Conservation (phyloP, 1,140 invertebrate genomes). For the Paralvinella palmiformis region DNA sequence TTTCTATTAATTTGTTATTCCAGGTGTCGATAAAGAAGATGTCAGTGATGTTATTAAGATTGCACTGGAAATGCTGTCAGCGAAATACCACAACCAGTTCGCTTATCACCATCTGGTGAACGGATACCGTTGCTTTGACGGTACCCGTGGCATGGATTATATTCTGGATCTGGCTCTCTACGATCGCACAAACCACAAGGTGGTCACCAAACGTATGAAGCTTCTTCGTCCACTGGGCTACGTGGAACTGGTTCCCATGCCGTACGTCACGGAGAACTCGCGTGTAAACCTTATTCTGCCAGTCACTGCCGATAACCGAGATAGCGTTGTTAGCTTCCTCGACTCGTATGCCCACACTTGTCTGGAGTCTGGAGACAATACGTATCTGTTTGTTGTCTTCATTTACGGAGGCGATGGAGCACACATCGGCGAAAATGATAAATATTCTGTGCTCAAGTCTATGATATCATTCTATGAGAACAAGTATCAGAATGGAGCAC, state of each 20-base stretch:
- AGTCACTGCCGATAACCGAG: constrained; percentile 54
- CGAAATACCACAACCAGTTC: constrained; percentile 53
- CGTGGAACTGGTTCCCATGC: constrained; percentile 76
- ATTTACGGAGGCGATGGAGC: constrained; percentile 34
- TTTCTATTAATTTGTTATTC: constrained; percentile 15
- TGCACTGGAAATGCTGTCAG: constrained; percentile 55
- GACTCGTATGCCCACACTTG: constrained; percentile 64
- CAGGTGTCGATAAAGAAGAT: constrained; percentile 60
- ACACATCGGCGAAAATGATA: constrained; percentile 31
- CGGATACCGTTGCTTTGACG: constrained; percentile 79
- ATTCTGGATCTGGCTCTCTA: constrained; percentile 66
- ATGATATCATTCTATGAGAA: constrained; percentile 54
- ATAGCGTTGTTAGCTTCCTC: constrained; percentile 60
- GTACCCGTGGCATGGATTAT: constrained; percentile 82
- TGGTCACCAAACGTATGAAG: constrained; percentile 31
- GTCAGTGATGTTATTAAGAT: constrained; percentile 62
- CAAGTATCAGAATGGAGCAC: constrained; percentile 64
- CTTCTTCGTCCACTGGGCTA: constrained; percentile 67
- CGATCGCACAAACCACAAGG: constrained; percentile 34
- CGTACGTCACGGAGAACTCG: constrained; percentile 85
- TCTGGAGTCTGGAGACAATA: constrained; percentile 71
- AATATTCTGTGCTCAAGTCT: constrained; percentile 58
- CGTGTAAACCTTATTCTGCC: constrained; percentile 70
- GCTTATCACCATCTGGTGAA: constrained; percentile 57
- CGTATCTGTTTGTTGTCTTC: constrained; percentile 62